phyloP scores from a whole-genome alignment of 2,113 vertebrate species.

The Arvicanthis niloticus region DNA sequence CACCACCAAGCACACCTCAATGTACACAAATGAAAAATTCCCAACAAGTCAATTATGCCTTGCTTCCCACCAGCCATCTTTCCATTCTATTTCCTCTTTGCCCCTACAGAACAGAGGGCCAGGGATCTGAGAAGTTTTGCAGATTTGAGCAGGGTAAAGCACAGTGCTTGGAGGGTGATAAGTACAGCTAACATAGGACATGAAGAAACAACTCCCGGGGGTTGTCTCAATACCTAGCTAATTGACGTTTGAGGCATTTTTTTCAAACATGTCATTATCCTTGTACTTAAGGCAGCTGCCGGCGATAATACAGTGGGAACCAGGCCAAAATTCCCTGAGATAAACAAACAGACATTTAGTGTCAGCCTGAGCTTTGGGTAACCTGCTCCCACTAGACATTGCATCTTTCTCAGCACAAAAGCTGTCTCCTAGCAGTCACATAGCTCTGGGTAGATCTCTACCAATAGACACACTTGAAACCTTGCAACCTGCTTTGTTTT shows the following conservation, averaged over 20 bases:
- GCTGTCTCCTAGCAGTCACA: background rate
- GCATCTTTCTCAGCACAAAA: conserved; percentile 14
- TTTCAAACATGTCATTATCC: conserved; percentile 79
- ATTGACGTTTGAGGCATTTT: conserved; percentile 77
- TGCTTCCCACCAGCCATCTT: conserved; percentile 25
- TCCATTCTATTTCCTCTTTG: conserved; percentile 32
- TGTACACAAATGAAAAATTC: conserved; percentile 42
- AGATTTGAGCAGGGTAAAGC: conserved; percentile 60
- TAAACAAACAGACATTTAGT: conserved; percentile 71
- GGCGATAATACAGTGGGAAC: conserved; percentile 65
- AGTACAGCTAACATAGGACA: conserved; percentile 66
- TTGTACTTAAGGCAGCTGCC: conserved; percentile 69
- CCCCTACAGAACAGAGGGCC: background rate
- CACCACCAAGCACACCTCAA: background rate
- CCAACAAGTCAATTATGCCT: background rate
- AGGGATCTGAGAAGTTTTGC: background rate
- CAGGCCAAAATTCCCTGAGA: conserved; percentile 73
- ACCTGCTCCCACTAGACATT: conserved; percentile 65
- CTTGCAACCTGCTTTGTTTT: conserved; percentile 10
- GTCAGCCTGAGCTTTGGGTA: conserved; percentile 68
- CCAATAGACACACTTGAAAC: conserved; percentile 34
- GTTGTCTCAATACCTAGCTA: conserved; percentile 68
- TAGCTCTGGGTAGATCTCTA: conserved; percentile 47
- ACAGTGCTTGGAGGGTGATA: conserved; percentile 52
- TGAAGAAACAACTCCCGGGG: conserved; percentile 76